phyloP scores from a whole-genome alignment of 2,113 vertebrate genomes.

The Theropithecus gelada region DNA sequence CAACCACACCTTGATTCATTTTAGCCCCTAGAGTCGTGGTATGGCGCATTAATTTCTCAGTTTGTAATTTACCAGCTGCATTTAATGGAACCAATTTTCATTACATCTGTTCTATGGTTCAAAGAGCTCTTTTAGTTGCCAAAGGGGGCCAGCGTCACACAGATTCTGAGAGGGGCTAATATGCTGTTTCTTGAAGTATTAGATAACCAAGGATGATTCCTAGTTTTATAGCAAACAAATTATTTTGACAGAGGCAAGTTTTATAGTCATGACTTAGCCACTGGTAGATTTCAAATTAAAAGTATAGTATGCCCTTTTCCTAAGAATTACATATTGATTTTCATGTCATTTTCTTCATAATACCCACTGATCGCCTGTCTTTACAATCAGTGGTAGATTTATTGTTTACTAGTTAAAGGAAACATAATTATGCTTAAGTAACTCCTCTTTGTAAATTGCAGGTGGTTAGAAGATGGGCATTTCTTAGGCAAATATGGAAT shows the following conservation, averaged over 20 bases:
- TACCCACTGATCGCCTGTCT: conserved; percentile 68
- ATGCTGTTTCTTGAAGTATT: conserved; percentile 83
- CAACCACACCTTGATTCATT: conserved; percentile 87
- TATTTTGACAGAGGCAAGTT: conserved; percentile 80
- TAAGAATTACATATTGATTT: conserved; percentile 79
- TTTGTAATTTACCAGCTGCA: conserved; percentile 89
- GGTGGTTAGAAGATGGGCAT: conserved; percentile 56
- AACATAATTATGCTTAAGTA: conserved; percentile 58
- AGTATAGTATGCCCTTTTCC: conserved; percentile 77
- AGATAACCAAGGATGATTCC: conserved; percentile 80
- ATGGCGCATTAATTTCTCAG: conserved; percentile 88
- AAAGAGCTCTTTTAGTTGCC: conserved; percentile 87
- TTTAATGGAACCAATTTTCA: conserved; percentile 91
- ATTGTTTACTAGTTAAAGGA: conserved; percentile 76
- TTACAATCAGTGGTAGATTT: conserved; percentile 65
- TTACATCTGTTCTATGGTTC: conserved; percentile 89
- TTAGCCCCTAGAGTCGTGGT: conserved; percentile 83
- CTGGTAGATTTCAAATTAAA: conserved; percentile 82
- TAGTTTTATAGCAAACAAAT: conserved; percentile 83
- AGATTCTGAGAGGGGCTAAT: conserved; percentile 80
- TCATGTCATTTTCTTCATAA: conserved; percentile 78
- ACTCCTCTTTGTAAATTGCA: conserved; percentile 66
- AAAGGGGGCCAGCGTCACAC: conserved; percentile 84
- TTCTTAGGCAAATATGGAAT: conserved; percentile 52
- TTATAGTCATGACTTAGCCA: conserved; percentile 81